phyloP scores from a whole-genome alignment of 1,140 invertebrate species.

The Brachionus plicatilis region DNA sequence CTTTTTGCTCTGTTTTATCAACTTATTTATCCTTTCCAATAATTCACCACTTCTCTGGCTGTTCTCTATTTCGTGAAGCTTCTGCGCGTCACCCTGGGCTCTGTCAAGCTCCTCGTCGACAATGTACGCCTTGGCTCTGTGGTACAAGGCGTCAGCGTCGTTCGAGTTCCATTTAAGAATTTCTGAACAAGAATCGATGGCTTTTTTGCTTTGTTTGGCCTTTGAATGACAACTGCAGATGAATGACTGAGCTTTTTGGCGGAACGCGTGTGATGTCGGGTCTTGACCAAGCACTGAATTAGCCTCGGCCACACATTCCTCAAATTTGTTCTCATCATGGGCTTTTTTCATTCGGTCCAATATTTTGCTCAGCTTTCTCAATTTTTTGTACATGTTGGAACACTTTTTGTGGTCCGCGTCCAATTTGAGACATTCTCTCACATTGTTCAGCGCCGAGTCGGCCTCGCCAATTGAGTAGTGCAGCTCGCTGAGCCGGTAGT shows the following conservation, averaged over 20 bases:
- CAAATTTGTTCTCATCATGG: constrained; percentile 66
- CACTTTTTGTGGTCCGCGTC: constrained; percentile 96
- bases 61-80: constrained; percentile 77
- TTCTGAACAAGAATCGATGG: constrained; percentile 70
- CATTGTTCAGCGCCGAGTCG: constrained; percentile 80
- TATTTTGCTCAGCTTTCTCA: constrained; percentile 88
- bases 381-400: constrained; percentile 90
- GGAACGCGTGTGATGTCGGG: constrained; percentile 65
- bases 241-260: constrained; percentile 64
- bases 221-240: constrained; percentile 56
- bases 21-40: constrained; percentile 77
- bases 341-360: constrained; percentile 68
- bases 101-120: constrained; percentile 84
- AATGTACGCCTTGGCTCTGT: constrained; percentile 85
- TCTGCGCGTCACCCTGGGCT: constrained; percentile 78
- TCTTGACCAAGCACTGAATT: constrained; percentile 67
- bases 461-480: constrained; percentile 85
- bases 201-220: constrained; percentile 59
- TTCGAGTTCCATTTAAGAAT: constrained; percentile 70
- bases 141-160: constrained; percentile 70
- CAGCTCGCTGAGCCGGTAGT: constrained; percentile 72
- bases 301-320: constrained; percentile 69
- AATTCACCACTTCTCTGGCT: constrained; percentile 80
- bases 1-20: constrained; percentile 85
- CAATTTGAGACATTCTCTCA: constrained; percentile 91